Evolutionary conservation across 2,113 vertebrate genomes (phyloP).

Genomic region (Octodon degus): DNA sequence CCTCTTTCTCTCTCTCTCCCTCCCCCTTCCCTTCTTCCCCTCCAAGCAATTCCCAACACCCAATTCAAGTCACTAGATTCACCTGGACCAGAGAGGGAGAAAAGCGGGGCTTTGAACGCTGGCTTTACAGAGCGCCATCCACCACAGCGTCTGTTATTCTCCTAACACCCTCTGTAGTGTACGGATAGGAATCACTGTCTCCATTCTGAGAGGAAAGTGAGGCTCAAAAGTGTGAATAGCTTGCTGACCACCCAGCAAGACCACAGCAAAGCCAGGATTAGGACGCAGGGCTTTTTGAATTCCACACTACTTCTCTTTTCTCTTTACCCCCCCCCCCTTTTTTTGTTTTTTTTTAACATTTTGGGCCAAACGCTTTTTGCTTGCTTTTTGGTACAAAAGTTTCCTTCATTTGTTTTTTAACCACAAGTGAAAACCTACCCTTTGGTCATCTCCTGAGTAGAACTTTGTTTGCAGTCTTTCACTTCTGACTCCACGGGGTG

Average conservation of each 20-base stretch:
- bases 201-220: slow-evolving; percentile 35
- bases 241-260: slow-evolving; percentile 73
- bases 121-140: background rate
- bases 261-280: slow-evolving; percentile 40
- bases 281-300: slow-evolving; percentile 35
- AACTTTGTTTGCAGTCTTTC: slow-evolving; percentile 71
- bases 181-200: background rate
- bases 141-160: background rate
- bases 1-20: background rate
- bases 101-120: background rate
- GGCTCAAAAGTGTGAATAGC: slow-evolving; percentile 37
- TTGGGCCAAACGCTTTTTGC: slow-evolving; percentile 25
- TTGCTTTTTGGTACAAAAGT: background rate
- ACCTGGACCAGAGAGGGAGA: background rate
- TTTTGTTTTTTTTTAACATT: slow-evolving; percentile 20
- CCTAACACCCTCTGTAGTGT: background rate
- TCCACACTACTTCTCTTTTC: slow-evolving; percentile 5
- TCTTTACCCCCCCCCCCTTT: background rate
- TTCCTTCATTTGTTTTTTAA: slow-evolving; percentile 58
- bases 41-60: background rate
- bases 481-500: slow-evolving; percentile 53
- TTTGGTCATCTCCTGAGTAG: slow-evolving; percentile 46
- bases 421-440: slow-evolving; percentile 34
- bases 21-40: background rate
- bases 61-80: background rate